Conservation (phyloP, 2,888 invertebrate genomes). For the Caenorhabditis sp. region DNA sequence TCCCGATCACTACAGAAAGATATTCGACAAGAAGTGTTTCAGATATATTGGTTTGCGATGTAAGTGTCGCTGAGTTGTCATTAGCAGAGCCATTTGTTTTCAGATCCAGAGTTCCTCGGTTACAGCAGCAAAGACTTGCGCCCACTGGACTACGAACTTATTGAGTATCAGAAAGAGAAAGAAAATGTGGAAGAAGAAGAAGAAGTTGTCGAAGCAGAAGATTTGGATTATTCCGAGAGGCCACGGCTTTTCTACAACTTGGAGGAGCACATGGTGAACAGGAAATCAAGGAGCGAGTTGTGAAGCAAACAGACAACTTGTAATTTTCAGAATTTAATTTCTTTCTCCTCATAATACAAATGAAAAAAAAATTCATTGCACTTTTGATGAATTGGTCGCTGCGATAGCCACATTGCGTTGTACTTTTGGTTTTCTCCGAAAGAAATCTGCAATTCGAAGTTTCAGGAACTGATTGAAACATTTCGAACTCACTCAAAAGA, state of each 20-base stretch:
- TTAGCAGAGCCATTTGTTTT: neutral
- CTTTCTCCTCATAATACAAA: too few species aligned
- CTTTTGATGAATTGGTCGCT: too few species aligned
- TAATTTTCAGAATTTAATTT: too few species aligned
- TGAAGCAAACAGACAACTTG: neutral
- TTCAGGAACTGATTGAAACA: too few species aligned
- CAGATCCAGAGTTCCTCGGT: constrained; percentile 49
- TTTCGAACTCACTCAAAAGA: neutral
- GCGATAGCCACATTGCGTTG: too few species aligned
- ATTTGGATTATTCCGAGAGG: neutral
- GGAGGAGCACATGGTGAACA: constrained; percentile 32
- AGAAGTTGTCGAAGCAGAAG: neutral
- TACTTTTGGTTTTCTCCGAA: too few species aligned
- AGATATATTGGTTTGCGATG: constrained; percentile 47
- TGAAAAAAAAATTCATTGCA: too few species aligned
- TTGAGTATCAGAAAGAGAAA: constrained; percentile 20
- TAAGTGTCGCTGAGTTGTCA: constrained; percentile 9
- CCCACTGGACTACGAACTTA: constrained; percentile 32
- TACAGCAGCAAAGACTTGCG: constrained; percentile 16
- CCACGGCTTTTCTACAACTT: constrained; percentile 35
- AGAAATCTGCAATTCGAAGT: too few species aligned
- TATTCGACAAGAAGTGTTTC: constrained; percentile 43
- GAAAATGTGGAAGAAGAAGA: neutral
- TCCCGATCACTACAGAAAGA: constrained; percentile 31
- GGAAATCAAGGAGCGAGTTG: constrained; percentile 15